Evolutionary conservation across 2,113 vertebrate genomes (phyloP).

Genomic region (Trematocara unimaculatum): DNA sequence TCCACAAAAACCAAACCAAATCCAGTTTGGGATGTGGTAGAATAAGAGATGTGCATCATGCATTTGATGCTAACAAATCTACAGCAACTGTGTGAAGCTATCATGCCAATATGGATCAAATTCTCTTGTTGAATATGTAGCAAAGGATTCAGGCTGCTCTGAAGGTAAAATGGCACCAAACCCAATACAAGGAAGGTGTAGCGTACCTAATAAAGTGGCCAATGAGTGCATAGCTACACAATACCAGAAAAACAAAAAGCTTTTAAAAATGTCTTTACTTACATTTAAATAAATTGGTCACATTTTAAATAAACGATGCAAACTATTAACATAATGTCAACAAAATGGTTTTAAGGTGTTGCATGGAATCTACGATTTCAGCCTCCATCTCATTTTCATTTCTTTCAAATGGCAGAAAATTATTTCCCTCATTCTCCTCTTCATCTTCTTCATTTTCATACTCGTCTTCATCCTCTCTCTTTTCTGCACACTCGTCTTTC

Average conservation of each 20-base stretch:
- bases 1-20: not conserved
- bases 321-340: no score
- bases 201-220: not conserved
- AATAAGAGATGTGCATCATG: not conserved
- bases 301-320: no score
- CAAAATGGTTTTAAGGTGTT: not conserved
- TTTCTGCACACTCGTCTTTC: not conserved
- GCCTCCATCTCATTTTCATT: no score
- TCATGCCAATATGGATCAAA: not conserved
- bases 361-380: constrained; percentile 22
- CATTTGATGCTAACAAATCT: not conserved
- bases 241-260: not conserved
- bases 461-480: no score
- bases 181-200: not conserved
- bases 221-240: not conserved
- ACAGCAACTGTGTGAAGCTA: not conserved
- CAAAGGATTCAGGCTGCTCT: not conserved
- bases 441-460: no score
- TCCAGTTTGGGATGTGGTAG: not conserved
- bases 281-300: not conserved
- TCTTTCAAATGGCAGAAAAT: no score
- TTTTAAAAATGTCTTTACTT: constrained; percentile 20
- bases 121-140: not conserved
- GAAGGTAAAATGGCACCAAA: not conserved
- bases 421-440: no score